Evolutionary conservation across 2,888 invertebrate genomes (phyloP).

Genomic region (Selenia dentaria): DNA sequence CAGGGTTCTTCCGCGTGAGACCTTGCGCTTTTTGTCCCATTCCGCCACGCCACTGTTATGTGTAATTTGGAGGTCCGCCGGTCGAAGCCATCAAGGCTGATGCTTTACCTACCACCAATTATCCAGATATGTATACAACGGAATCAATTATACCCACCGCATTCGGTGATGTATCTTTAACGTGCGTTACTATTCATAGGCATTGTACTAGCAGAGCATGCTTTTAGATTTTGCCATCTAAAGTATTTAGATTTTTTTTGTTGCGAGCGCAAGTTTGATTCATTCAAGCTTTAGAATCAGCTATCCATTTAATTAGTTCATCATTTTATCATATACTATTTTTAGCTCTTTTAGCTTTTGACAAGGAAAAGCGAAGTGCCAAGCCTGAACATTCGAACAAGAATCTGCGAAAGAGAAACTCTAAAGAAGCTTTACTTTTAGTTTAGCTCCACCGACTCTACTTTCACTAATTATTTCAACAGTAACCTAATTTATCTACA

Average conservation of each 20-base stretch:
- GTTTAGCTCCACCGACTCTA: too few species aligned
- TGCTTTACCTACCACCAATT: conserved; percentile 41
- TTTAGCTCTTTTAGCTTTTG: conserved; percentile 2
- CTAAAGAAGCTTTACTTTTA: background rate
- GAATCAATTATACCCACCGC: conserved; percentile 14
- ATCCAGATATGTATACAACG: conserved; percentile 30
- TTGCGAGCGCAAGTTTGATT: conserved; percentile 11
- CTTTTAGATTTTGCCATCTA: background rate
- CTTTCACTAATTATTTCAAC: too few species aligned
- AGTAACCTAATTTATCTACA: background rate
- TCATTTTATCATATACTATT: conserved; percentile 2
- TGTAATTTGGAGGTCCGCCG: conserved; percentile 83
- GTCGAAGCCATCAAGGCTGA: conserved; percentile 69
- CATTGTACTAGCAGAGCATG: conserved; percentile 1
- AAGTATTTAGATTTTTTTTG: background rate
- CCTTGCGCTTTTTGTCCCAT: conserved; percentile 67
- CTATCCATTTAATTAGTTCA: conserved; percentile 5
- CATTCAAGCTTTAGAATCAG: conserved; percentile 9
- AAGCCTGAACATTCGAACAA: conserved; percentile 1
- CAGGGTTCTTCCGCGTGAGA: conserved; percentile 47
- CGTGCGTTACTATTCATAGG: conserved; percentile 1
- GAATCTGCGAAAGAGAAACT: conserved; percentile 1
- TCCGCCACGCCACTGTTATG: conserved; percentile 77
- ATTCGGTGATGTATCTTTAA: conserved; percentile 10
- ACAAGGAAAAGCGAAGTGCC: background rate